A percentile compares a stretch with the other conserved stretches of the same genome.
Conservation (phyloP, 2,888 invertebrate genomes). For the Byasa hedistus region DNA sequence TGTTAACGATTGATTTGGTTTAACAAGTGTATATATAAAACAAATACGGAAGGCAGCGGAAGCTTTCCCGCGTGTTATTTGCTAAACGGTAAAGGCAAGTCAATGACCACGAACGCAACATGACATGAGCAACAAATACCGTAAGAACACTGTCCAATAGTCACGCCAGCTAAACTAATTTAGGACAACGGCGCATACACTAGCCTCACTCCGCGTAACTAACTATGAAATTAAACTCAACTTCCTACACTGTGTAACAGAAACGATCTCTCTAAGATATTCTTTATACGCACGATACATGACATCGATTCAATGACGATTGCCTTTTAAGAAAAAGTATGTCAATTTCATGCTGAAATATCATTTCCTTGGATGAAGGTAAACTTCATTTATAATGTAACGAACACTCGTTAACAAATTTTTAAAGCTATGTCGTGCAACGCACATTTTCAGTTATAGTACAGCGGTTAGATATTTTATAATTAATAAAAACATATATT, state of each 20-base stretch:
- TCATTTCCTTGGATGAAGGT: slow-evolving; percentile 29
- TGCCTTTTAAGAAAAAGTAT: slow-evolving; percentile 29
- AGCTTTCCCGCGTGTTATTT: slow-evolving; percentile 24
- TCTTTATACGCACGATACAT: slow-evolving; percentile 15
- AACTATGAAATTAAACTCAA: slow-evolving; percentile 25
- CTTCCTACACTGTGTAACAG: slow-evolving; percentile 17
- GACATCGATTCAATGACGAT: slow-evolving; percentile 23
- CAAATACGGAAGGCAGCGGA: slow-evolving; percentile 11
- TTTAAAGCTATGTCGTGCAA: slow-evolving; percentile 4
- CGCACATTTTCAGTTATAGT: slow-evolving; percentile 1
- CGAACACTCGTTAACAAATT: slow-evolving; percentile 8
- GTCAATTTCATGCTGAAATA: slow-evolving; percentile 29
- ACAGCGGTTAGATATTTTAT: too few species aligned
- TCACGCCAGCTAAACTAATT: slow-evolving; percentile 48
- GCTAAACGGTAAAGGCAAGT: slow-evolving; percentile 63
- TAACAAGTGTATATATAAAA: neutral
- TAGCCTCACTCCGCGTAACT: slow-evolving; percentile 28
- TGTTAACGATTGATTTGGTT: too few species aligned
- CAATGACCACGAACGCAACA: slow-evolving; percentile 60
- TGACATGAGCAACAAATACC: slow-evolving; percentile 59
- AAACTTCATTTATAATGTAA: slow-evolving; percentile 17
- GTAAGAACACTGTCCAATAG: slow-evolving; percentile 48
- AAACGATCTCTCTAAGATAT: slow-evolving; percentile 13
- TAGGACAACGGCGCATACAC: slow-evolving; percentile 44
- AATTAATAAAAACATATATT: too few species aligned